Percentiles rank a stretch among this genome's conserved stretches.
Conservation (phyloP, 2,113 vertebrate genomes). For the Galbula dea region DNA sequence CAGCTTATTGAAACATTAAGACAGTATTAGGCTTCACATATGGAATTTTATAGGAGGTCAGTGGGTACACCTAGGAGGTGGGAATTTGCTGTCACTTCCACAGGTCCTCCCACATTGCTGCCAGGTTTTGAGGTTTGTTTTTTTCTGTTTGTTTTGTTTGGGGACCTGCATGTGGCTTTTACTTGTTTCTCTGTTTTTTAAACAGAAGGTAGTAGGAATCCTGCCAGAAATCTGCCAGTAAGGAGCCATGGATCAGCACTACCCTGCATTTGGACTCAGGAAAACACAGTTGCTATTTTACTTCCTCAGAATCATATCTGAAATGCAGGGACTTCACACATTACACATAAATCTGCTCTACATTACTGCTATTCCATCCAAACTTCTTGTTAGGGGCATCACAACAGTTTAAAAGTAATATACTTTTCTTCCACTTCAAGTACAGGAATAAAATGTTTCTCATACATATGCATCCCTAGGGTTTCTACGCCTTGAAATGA, state of each 20-base stretch:
- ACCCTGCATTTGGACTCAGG: not conserved
- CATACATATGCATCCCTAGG: accelerated
- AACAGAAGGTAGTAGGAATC: not conserved
- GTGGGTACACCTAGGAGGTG: not conserved
- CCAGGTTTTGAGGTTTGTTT: not conserved
- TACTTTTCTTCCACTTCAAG: not conserved
- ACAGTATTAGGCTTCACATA: not conserved
- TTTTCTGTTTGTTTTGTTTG: not conserved
- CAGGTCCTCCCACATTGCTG: not conserved
- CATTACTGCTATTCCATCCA: not conserved
- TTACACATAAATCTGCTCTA: not conserved
- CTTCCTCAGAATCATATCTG: not conserved
- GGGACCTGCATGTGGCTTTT: not conserved
- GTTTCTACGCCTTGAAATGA: not conserved
- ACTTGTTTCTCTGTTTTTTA: not conserved
- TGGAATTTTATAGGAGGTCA: not conserved
- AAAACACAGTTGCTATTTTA: not conserved
- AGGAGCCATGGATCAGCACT: not conserved
- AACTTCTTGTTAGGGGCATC: not conserved
- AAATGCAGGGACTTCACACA: not conserved
- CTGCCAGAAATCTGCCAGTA: not conserved
- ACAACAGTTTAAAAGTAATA: not conserved
- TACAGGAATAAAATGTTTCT: not conserved
- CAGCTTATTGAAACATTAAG: not conserved
- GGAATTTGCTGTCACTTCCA: not conserved